These are phyloP conservation scores for Idris sp. DNA, from an alignment of 1,140 invertebrate species.

Conservation along the genomic window DNA sequence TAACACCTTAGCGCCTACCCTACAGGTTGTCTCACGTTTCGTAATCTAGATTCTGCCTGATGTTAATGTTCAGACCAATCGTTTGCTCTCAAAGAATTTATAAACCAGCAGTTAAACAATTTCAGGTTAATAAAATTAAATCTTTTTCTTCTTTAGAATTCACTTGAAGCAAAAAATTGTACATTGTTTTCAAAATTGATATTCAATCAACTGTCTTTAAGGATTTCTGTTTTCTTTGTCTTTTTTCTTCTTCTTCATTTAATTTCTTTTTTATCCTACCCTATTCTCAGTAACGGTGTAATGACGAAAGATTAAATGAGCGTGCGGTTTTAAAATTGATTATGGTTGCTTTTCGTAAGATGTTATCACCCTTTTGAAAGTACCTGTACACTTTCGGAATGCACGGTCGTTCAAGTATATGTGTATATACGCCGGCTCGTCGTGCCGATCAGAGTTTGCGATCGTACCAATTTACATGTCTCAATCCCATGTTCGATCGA, in stretches of 20 bases:
- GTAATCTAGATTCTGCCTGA: conserved; percentile 61
- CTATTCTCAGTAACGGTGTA: conserved; percentile 11
- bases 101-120: too few relatives aligned
- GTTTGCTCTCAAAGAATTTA: conserved; percentile 32
- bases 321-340: conserved; percentile 40
- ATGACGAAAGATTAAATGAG: conserved; percentile 37
- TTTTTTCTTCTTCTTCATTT: too few relatives aligned
- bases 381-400: conserved; percentile 58
- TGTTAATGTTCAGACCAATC: conserved; percentile 47
- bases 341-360: conserved; percentile 31
- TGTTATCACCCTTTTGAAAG: conserved; percentile 57
- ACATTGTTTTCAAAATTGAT: conserved; percentile 7
- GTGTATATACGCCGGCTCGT: conserved; percentile 63
- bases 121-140: too few relatives aligned
- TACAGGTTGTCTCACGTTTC: conserved; percentile 77
- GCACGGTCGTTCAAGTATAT: conserved; percentile 40
- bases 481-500: conserved; percentile 70
- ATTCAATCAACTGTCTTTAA: conserved; percentile 10
- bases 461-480: conserved; percentile 78
- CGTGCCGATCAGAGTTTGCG: conserved; percentile 70
- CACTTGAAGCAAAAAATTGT: too few relatives aligned
- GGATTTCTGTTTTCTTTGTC: too few relatives aligned
- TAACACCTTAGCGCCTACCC: conserved; percentile 77
- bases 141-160: too few relatives aligned
- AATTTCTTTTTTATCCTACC: neutral